phyloP scores from a whole-genome alignment of 2,113 vertebrate genomes.

The Delphinapterus leucas region DNA sequence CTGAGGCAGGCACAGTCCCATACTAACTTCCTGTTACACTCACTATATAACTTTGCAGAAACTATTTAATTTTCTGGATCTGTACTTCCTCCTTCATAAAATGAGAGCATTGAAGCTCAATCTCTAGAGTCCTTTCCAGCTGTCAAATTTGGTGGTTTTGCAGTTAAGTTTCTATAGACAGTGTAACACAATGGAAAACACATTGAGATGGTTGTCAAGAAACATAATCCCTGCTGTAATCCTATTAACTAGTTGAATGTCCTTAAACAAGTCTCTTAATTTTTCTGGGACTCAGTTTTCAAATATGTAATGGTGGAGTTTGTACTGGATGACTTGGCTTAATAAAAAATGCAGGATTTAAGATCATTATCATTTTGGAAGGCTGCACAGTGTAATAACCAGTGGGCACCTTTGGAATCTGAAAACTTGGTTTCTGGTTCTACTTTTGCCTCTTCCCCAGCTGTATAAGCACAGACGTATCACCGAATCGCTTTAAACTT shows the following conservation, averaged over 20 bases:
- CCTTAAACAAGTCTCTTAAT: neutral
- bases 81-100: conserved; percentile 29
- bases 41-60: conserved; percentile 30
- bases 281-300: neutral
- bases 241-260: neutral
- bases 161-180: neutral
- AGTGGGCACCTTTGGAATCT: neutral
- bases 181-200: conserved; percentile 11
- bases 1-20: neutral
- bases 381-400: neutral
- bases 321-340: neutral
- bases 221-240: conserved; percentile 5
- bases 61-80: conserved; percentile 29
- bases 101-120: neutral
- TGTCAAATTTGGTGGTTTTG: conserved; percentile 38
- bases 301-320: neutral
- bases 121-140: neutral
- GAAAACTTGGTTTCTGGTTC: neutral
- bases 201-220: conserved; percentile 5
- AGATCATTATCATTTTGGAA: neutral
- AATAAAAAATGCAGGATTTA: neutral
- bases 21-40: conserved; percentile 5
- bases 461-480: neutral
- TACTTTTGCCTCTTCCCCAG: neutral
- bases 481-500: neutral